phyloP scores from a whole-genome alignment of 2,888 invertebrate genomes.

The Deilephila porcellus region DNA sequence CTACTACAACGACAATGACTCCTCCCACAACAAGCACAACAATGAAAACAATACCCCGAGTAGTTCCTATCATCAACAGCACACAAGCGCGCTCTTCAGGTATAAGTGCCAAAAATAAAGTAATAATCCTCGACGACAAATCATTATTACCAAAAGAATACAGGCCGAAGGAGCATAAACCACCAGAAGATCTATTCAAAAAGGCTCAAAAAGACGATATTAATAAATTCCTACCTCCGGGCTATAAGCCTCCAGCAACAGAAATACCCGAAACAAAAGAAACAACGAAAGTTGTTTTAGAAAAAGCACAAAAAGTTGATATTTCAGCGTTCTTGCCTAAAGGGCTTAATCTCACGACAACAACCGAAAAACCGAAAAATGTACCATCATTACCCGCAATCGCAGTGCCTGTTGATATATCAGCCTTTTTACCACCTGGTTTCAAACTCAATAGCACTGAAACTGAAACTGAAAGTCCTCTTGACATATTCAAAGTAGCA shows the following conservation, averaged over 20 bases:
- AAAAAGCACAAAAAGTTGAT: slow-evolving; percentile 71
- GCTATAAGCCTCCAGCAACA: slow-evolving; percentile 82
- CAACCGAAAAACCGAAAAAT: slow-evolving; percentile 60
- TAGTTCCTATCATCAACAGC: slow-evolving; percentile 62
- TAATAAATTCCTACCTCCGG: slow-evolving; percentile 87
- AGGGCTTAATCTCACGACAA: slow-evolving; percentile 80
- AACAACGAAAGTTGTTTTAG: slow-evolving; percentile 61
- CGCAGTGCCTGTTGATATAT: slow-evolving; percentile 77
- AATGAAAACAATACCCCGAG: slow-evolving; percentile 46
- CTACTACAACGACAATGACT: slow-evolving; percentile 66
- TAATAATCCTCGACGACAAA: slow-evolving; percentile 82
- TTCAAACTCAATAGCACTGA: slow-evolving; percentile 74
- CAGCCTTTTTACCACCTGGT: slow-evolving; percentile 87
- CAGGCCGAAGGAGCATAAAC: slow-evolving; percentile 71
- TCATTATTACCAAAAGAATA: slow-evolving; percentile 84
- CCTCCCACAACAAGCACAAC: slow-evolving; percentile 54
- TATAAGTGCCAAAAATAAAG: slow-evolving; percentile 84
- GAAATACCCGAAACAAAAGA: slow-evolving; percentile 59
- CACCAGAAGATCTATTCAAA: slow-evolving; percentile 71
- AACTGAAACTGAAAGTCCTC: slow-evolving; percentile 47
- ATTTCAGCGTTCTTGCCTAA: slow-evolving; percentile 86
- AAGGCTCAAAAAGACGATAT: slow-evolving; percentile 84
- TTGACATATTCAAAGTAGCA: slow-evolving; percentile 63
- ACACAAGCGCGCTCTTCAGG: slow-evolving; percentile 82
- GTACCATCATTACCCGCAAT: slow-evolving; percentile 55